Conservation (phyloP, 2,888 invertebrate genomes). For the Pheosia gnoma region DNA sequence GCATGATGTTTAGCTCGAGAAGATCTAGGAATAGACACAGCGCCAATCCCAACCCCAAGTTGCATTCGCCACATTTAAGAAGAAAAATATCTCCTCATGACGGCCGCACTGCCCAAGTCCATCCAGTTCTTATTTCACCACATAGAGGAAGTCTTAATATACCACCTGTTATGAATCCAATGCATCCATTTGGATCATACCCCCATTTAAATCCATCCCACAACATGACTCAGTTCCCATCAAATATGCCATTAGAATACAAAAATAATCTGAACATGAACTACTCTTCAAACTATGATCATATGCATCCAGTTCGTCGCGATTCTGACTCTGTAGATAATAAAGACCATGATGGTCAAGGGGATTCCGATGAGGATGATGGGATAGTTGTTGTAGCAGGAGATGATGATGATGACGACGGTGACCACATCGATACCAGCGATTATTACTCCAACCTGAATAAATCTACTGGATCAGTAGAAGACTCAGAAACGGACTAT, state of each 20-base stretch:
- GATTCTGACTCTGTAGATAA: constrained; percentile 74
- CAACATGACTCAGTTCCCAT: constrained; percentile 84
- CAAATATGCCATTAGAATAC: constrained; percentile 78
- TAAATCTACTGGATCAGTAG: constrained; percentile 69
- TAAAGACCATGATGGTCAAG: constrained; percentile 85
- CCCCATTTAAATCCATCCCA: constrained; percentile 89
- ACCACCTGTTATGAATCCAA: constrained; percentile 87
- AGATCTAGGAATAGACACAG: constrained; percentile 98
- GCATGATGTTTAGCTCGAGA: constrained; percentile 99
- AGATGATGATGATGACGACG: constrained; percentile 89
- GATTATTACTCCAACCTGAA: constrained; percentile 73
- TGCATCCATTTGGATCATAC: constrained; percentile 91
- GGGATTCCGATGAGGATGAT: constrained; percentile 88
- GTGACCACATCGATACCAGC: constrained; percentile 80
- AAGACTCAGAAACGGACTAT: constrained; percentile 74
- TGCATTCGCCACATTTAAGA: constrained; percentile 97
- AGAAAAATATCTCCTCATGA: constrained; percentile 97
- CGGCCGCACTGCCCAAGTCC: constrained; percentile 94
- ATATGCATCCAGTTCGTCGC: constrained; percentile 66
- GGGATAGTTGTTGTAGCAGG: constrained; percentile 92
- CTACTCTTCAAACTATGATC: constrained; percentile 61
- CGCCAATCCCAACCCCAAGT: constrained; percentile 98
- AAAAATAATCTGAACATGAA: constrained; percentile 75
- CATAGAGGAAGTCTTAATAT: constrained; percentile 85
- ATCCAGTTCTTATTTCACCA: constrained; percentile 91